Evolutionary conservation across 2,888 invertebrate genomes (phyloP).

Genomic region (Tenthredo livida): DNA sequence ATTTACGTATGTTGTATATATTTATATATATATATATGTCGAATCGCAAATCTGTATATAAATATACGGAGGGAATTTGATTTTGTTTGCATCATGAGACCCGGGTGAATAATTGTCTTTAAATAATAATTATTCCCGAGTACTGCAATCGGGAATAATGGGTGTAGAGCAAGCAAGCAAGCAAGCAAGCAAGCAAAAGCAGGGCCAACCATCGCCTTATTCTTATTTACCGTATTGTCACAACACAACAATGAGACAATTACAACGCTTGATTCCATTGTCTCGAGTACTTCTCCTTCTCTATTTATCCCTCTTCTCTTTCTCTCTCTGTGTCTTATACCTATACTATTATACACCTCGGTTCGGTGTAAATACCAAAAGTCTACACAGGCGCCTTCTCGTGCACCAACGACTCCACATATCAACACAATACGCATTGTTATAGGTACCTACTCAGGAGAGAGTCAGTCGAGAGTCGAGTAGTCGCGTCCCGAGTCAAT

Average conservation of each 20-base stretch:
- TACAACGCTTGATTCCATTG: slow-evolving; percentile 47
- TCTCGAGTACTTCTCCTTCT: slow-evolving; percentile 15
- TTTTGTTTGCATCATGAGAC: background rate
- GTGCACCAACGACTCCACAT: background rate
- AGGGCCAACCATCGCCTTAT: slow-evolving; percentile 8
- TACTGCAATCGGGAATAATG: slow-evolving; percentile 28
- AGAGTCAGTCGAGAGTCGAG: background rate
- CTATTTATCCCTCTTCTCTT: background rate
- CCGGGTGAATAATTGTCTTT: background rate
- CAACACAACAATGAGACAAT: slow-evolving; percentile 47
- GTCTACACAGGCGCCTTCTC: slow-evolving; percentile 1
- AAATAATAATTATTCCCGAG: slow-evolving; percentile 6
- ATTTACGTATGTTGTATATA: too few relatives aligned
- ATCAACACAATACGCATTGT: slow-evolving; percentile 38
- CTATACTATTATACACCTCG: background rate
- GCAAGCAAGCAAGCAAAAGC: background rate
- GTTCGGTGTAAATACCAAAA: background rate
- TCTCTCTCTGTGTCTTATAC: background rate
- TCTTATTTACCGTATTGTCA: slow-evolving; percentile 25
- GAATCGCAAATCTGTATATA: background rate
- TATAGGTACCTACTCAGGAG: background rate
- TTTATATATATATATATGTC: background rate
- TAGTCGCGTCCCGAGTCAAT: background rate
- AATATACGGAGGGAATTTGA: background rate
- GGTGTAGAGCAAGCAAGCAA: slow-evolving; percentile 2